Evolutionary conservation across 2,888 invertebrate genomes (phyloP).

Genomic region (Diadromus collaris): DNA sequence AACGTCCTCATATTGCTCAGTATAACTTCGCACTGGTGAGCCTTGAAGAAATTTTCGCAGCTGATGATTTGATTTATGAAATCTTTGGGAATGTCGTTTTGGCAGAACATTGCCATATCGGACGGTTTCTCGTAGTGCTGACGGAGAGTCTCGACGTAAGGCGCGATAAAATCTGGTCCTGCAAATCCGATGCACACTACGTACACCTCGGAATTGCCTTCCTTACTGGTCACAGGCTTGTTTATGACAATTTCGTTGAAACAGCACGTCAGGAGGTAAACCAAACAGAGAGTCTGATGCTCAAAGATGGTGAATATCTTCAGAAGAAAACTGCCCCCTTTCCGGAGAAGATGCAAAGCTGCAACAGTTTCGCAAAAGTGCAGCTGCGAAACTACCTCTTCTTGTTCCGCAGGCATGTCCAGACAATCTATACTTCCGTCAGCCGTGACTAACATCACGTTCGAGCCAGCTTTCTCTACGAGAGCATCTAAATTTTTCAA

Average conservation of each 20-base stretch:
- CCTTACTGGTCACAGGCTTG: conserved; percentile 96
- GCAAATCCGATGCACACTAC: conserved; percentile 87
- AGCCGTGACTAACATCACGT: conserved; percentile 89
- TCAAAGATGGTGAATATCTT: conserved; percentile 97
- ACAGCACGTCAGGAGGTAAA: conserved; percentile 89
- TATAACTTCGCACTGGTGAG: conserved; percentile 86
- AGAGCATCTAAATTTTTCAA: conserved; percentile 86
- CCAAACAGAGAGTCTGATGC: conserved; percentile 87
- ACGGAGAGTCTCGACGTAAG: conserved; percentile 80
- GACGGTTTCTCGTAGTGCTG: conserved; percentile 80
- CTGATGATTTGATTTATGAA: conserved; percentile 86
- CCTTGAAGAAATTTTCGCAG: conserved; percentile 85
- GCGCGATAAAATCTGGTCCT: conserved; percentile 79
- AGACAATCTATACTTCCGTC: conserved; percentile 97
- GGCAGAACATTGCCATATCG: conserved; percentile 83
- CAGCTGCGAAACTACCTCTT: conserved; percentile 88
- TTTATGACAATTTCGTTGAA: conserved; percentile 89
- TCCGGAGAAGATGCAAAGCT: conserved; percentile 86
- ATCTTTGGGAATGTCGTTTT: conserved; percentile 82
- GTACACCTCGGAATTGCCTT: conserved; percentile 97
- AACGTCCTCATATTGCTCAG: conserved; percentile 85
- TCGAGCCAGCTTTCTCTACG: conserved; percentile 81
- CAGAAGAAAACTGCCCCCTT: conserved; percentile 89
- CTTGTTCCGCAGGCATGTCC: conserved; percentile 93
- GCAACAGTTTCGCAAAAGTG: conserved; percentile 92